Conservation (phyloP, 53 echinoderm and acorn worm genomes). For the Echinometra lucunter region DNA sequence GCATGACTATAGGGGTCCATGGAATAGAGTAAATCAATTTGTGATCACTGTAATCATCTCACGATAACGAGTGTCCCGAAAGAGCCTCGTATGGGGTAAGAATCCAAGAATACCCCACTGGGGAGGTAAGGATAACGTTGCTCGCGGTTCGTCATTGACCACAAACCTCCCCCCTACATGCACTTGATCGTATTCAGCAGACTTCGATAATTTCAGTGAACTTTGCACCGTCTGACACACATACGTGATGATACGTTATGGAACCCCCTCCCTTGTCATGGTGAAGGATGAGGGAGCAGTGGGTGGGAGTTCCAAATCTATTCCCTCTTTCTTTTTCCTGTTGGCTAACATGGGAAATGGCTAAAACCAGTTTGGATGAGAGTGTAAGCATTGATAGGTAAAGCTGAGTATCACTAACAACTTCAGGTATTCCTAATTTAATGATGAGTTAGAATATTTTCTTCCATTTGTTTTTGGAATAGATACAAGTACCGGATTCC, state of each 20-base stretch:
- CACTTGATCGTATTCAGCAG: not conserved
- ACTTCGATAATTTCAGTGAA: not conserved
- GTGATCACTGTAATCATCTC: not conserved
- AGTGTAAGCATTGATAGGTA: too few species aligned
- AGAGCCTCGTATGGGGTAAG: not conserved
- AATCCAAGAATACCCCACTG: not conserved
- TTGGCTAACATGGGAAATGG: too few species aligned
- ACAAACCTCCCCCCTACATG: not conserved
- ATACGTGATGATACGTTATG: not conserved
- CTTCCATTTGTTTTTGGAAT: too few species aligned
- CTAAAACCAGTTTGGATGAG: too few species aligned
- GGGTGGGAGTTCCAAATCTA: too few species aligned
- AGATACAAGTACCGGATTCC: too few species aligned
- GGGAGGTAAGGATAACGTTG: not conserved
- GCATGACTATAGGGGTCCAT: too few species aligned
- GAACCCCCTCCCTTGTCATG: not conserved
- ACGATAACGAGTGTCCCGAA: not conserved
- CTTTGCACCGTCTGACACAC: not conserved
- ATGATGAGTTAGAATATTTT: too few species aligned
- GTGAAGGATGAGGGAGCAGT: too few species aligned
- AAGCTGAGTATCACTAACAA: too few species aligned
- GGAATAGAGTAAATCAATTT: slow-evolving; percentile 8
- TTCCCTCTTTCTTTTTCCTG: too few species aligned
- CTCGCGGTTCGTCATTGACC: not conserved
- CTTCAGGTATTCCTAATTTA: too few species aligned